phyloP scores from a whole-genome alignment of 2,113 vertebrate genomes.

The Sander vitreus region DNA sequence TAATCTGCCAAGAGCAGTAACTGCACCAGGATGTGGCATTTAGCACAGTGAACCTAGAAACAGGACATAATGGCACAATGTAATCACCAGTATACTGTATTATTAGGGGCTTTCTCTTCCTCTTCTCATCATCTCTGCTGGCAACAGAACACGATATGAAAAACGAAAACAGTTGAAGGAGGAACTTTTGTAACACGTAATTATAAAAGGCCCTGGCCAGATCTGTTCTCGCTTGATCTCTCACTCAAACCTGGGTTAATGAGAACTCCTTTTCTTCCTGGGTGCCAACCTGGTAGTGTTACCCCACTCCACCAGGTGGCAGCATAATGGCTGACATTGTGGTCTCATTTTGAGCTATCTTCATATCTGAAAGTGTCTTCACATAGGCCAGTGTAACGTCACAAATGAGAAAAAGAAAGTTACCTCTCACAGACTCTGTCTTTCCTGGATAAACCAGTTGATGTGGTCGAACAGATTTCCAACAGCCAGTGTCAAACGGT shows the following conservation, averaged over 20 bases:
- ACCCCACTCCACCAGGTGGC: conserved; percentile 65
- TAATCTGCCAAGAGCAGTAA: not conserved
- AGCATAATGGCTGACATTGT: not conserved
- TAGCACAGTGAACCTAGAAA: not conserved
- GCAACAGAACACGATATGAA: not conserved
- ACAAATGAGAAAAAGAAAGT: not conserved
- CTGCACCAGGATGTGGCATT: not conserved
- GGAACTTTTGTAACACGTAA: too few species aligned
- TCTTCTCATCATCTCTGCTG: not conserved
- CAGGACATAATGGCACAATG: not conserved
- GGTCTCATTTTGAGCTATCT: not conserved
- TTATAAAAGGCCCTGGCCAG: not conserved
- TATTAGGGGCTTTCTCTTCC: not conserved
- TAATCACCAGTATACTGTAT: not conserved
- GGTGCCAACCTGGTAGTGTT: not conserved
- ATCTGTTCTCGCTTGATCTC: not conserved
- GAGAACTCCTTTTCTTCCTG: not conserved
- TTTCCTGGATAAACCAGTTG: not conserved
- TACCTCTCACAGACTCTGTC: not conserved
- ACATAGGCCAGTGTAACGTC: not conserved
- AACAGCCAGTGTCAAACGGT: not conserved
- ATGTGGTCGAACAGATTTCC: not conserved
- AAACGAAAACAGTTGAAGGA: not conserved
- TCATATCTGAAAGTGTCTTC: not conserved
- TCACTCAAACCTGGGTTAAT: not conserved